A percentile compares a stretch with the other conserved stretches of the same genome.
Conservation (phyloP, 2,113 vertebrate genomes). For the Spheniscus mendiculus region DNA sequence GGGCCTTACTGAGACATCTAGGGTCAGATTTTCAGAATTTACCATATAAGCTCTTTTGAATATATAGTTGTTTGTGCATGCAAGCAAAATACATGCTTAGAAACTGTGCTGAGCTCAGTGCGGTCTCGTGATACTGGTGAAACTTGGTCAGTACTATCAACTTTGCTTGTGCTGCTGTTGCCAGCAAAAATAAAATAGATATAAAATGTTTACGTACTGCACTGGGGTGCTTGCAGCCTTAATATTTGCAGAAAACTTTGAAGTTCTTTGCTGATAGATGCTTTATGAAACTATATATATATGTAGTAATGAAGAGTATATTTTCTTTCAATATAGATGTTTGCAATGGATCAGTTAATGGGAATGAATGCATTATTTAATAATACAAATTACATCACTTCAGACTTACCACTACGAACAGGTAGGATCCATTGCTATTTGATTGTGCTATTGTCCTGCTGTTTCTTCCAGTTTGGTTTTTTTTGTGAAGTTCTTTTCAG, state of each 20-base stretch:
- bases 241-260: neutral
- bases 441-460: neutral
- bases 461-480: neutral
- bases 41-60: neutral
- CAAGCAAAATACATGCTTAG: neutral
- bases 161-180: neutral
- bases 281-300: neutral
- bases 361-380: conserved; percentile 73
- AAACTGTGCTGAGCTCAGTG: neutral
- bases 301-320: neutral
- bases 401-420: conserved; percentile 71
- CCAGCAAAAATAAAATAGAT: neutral
- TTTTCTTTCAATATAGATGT: conserved; percentile 70
- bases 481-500: neutral
- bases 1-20: neutral
- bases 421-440: conserved; percentile 49
- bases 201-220: neutral
- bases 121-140: neutral
- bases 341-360: conserved; percentile 69
- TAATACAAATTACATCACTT: conserved; percentile 69
- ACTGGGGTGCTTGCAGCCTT: neutral
- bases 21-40: neutral
- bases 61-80: neutral
- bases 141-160: neutral
- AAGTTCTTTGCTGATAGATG: neutral